These are phyloP conservation scores for Noctilio leporinus DNA, from an alignment of 2,113 vertebrate species.

Conservation along the genomic window DNA sequence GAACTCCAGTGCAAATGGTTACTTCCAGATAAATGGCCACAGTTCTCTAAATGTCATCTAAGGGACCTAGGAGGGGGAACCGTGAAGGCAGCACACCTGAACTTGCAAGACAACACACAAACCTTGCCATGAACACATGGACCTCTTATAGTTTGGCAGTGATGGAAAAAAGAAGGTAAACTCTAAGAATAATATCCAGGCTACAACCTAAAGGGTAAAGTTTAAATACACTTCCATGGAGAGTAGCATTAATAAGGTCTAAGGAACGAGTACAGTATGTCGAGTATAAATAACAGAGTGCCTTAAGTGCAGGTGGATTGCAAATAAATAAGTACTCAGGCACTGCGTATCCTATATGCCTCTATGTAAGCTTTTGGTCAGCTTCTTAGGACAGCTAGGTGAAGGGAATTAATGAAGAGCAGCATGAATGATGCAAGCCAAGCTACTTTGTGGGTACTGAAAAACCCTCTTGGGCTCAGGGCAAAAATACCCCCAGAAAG, in stretches of 20 bases:
- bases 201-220: conserved; percentile 44
- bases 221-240: conserved; percentile 49
- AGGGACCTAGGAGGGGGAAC: conserved; percentile 6
- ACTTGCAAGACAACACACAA: conserved; percentile 35
- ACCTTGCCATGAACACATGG: conserved; percentile 54
- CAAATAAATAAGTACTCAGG: conserved; percentile 69
- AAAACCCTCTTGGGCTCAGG: conserved; percentile 23
- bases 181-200: background rate
- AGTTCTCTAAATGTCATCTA: conserved; percentile 53
- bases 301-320: conserved; percentile 56
- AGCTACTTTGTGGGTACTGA: background rate
- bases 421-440: conserved; percentile 1
- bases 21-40: conserved; percentile 46
- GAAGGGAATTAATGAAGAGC: conserved; percentile 20
- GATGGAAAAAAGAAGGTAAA: background rate
- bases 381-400: conserved; percentile 18
- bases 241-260: background rate
- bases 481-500: background rate
- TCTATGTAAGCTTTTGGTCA: background rate
- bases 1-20: conserved; percentile 80
- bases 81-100: background rate
- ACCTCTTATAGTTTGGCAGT: conserved; percentile 55
- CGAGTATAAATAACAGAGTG: conserved; percentile 67
- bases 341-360: conserved; percentile 33
- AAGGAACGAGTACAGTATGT: conserved; percentile 56